These are phyloP conservation scores for Chionodraco myersi DNA, from an alignment of 2,113 vertebrate species.

Conservation along the genomic window DNA sequence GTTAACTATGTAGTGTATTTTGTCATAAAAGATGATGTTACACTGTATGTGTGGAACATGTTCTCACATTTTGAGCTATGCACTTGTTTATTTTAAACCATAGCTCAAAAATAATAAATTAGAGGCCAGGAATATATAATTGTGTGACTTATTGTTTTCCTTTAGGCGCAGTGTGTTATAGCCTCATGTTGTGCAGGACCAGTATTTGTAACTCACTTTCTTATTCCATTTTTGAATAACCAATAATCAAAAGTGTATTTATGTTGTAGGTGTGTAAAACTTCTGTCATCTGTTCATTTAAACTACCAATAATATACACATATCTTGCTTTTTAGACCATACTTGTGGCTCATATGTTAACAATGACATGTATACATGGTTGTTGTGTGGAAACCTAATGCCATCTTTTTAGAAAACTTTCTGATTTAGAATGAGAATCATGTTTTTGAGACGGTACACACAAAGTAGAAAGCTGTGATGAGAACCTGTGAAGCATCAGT, in stretches of 20 bases:
- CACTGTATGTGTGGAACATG: slow-evolving; percentile 42
- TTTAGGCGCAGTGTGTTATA: slow-evolving; percentile 6
- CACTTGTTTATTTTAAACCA: slow-evolving; percentile 17
- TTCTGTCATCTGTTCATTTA: background rate
- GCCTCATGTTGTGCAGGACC: slow-evolving; percentile 14
- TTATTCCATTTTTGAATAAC: background rate
- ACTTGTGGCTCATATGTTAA: background rate
- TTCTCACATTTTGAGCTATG: slow-evolving; percentile 40
- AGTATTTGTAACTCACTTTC: slow-evolving; percentile 16
- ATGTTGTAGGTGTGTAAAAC: background rate
- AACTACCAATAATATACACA: background rate
- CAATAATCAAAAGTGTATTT: background rate
- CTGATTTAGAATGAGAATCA: too few species aligned
- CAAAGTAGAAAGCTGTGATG: background rate
- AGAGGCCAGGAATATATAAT: background rate
- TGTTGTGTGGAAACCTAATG: background rate
- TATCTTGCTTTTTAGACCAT: background rate
- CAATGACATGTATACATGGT: background rate
- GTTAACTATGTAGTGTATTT: slow-evolving; percentile 41
- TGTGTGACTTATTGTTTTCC: background rate
- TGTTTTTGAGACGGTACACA: background rate
- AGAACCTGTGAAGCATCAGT: too few species aligned
- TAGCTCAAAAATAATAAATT: background rate
- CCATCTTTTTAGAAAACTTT: background rate
- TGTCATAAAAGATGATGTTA: slow-evolving; percentile 20